phyloP scores from a whole-genome alignment of 2,797 vertebrate species.

The Enteromius afrohamiltoni region DNA sequence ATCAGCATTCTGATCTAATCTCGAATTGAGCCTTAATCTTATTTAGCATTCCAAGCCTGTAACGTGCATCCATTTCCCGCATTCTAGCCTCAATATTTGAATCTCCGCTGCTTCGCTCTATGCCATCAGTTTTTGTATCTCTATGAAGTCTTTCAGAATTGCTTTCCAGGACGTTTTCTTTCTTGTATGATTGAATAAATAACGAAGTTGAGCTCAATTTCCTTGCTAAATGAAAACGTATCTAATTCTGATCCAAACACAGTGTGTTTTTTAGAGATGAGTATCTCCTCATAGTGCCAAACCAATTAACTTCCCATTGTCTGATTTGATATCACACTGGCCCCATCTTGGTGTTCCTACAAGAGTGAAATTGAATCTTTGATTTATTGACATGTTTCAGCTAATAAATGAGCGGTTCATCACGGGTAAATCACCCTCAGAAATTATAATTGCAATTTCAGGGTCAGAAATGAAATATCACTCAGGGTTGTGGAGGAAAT shows the following conservation, averaged over 20 bases:
- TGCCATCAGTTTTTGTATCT: slow-evolving; percentile 17
- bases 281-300: slow-evolving; percentile 34
- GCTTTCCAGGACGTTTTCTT: neutral
- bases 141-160: neutral
- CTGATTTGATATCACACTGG: slow-evolving; percentile 38
- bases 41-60: slow-evolving; percentile 43
- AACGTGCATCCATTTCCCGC: slow-evolving; percentile 4
- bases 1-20: slow-evolving; percentile 40
- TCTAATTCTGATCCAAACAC: slow-evolving; percentile 25
- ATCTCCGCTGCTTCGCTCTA: neutral
- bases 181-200: slow-evolving; percentile 25
- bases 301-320: slow-evolving; percentile 50
- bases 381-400: slow-evolving; percentile 55
- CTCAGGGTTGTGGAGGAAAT: slow-evolving; percentile 11
- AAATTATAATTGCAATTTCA: slow-evolving; percentile 62
- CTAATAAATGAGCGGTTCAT: slow-evolving; percentile 49
- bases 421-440: slow-evolving; percentile 44
- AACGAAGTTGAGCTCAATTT: slow-evolving; percentile 4
- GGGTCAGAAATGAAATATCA: slow-evolving; percentile 16
- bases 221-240: slow-evolving; percentile 25
- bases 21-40: slow-evolving; percentile 44
- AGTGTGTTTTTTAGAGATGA: slow-evolving; percentile 30
- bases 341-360: slow-evolving; percentile 24
- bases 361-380: slow-evolving; percentile 31
- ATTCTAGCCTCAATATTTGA: slow-evolving; percentile 24